phyloP scores from a whole-genome alignment of 1,140 invertebrate species.

The Aricia agestis region DNA sequence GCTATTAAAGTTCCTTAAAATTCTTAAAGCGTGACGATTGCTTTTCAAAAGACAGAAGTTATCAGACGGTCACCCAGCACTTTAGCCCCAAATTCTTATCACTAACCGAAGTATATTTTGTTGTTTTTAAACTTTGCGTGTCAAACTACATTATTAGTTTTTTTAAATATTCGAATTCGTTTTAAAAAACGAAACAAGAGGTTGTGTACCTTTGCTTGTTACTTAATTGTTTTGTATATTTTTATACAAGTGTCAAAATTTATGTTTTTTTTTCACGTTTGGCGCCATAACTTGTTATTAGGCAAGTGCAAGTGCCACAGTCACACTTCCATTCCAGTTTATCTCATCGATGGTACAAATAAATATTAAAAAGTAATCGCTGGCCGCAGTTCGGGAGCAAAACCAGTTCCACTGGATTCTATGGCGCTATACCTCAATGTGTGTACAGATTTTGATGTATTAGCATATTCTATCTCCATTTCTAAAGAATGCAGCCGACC shows the following conservation, averaged over 20 bases:
- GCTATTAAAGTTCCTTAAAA: background rate
- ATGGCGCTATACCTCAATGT: constrained; percentile 10
- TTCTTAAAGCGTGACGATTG: background rate
- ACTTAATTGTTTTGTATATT: no score
- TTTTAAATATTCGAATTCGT: no score
- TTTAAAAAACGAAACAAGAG: no score
- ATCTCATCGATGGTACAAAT: constrained; percentile 11
- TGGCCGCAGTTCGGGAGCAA: constrained; percentile 8
- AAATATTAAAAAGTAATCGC: constrained; percentile 15
- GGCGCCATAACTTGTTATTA: constrained; percentile 4
- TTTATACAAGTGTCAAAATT: background rate
- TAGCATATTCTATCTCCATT: constrained; percentile 5
- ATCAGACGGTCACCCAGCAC: background rate
- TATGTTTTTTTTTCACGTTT: background rate
- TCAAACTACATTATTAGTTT: background rate
- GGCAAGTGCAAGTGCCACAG: background rate
- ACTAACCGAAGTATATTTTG: background rate
- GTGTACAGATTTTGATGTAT: constrained; percentile 14
- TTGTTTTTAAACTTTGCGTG: background rate
- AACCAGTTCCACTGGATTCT: constrained; percentile 11
- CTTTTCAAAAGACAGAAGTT: background rate
- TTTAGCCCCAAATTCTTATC: background rate
- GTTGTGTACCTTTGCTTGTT: no score
- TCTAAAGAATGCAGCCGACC: constrained; percentile 1
- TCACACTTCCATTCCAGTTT: constrained; percentile 1